Base-by-base conservation (phyloP, 2,797 vertebrate genomes). In the Bufotes viridis region DNA sequence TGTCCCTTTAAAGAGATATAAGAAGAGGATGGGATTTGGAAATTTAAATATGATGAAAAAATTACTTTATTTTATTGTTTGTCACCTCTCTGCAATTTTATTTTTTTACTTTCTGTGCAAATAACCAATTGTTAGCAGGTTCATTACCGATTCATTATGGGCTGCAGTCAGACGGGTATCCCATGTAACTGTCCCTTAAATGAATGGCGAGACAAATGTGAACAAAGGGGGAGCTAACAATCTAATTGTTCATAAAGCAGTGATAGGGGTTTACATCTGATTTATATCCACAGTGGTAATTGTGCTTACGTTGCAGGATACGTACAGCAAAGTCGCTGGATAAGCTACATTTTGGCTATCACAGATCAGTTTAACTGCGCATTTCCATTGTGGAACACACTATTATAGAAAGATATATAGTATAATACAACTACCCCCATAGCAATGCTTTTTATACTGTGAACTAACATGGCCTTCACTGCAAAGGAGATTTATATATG, bases 271-370 rank as follows among this genome's bases (percentile, higher is more conserved):
- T 51, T 49, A 14, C 69, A 24, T 55, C 22, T 34, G 24, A 24
- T 24, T 11, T 86, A 57, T 79, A 86, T 55, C 1, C 58, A 17
- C 10, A 57, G 60, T 22, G 61, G 75, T 3, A 61, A 34, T 34
- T n/a, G 8, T 53, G 75, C 60, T 79, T 11, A 79, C 60, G 2
- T 18, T 18, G 84, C 84, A 79, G 42, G 60, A 24, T 13, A 26
- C 0, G 13, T 15, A 78, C 84, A 85, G 67, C 57, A 29, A 53
- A 78, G 74, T 63, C 55, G 84, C 84, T 79, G 75, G 61, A 79
- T 78, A 78, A 85, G 83, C 83, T 7, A 55, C 14, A 78, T 67
- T 22, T 8, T 49, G 14, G 61, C 49, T 51, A 51, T 76, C 65
- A 84, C 20, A 70, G 55, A 17, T 79, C 55, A 79, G 13, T 55